These are phyloP conservation scores for Zaprionus capensis DNA, from an alignment of 1,140 invertebrate genomes.

Conservation along the genomic window DNA sequence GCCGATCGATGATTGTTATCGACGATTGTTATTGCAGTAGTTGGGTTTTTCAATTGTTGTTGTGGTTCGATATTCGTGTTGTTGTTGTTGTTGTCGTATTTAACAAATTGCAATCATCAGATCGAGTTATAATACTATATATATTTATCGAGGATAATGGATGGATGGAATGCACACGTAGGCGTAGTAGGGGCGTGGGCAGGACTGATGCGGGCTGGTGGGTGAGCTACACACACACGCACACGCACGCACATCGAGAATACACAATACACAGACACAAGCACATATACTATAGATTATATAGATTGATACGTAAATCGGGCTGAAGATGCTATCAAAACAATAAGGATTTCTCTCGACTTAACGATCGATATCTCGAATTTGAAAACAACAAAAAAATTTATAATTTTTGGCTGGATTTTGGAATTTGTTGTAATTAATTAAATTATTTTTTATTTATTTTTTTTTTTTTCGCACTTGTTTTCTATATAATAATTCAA, in stretches of 20 bases:
- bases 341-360: constrained; percentile 24
- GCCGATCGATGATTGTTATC: constrained; percentile 23
- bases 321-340: constrained; percentile 55
- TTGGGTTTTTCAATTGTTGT: constrained; percentile 1
- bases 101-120: constrained; percentile 5
- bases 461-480: constrained; percentile 9
- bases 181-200: neutral
- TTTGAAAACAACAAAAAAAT: constrained; percentile 49
- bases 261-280: constrained; percentile 56
- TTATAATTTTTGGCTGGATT: constrained; percentile 43
- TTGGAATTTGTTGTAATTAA: constrained; percentile 11
- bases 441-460: constrained; percentile 20
- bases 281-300: constrained; percentile 50
- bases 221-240: constrained; percentile 31
- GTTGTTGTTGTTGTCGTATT: constrained; percentile 13
- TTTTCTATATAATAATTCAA: constrained; percentile 16
- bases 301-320: constrained; percentile 44
- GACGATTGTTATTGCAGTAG: constrained; percentile 21
- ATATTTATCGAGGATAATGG: constrained; percentile 34
- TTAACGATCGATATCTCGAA: neutral
- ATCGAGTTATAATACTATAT: constrained; percentile 24
- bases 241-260: constrained; percentile 36
- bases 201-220: constrained; percentile 2
- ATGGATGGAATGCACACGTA: constrained; percentile 74
- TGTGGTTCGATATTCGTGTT: constrained; percentile 20